Evolutionary conservation across 2,797 vertebrate genomes (phyloP).

Genomic region (Pseudochirops cupreus): DNA sequence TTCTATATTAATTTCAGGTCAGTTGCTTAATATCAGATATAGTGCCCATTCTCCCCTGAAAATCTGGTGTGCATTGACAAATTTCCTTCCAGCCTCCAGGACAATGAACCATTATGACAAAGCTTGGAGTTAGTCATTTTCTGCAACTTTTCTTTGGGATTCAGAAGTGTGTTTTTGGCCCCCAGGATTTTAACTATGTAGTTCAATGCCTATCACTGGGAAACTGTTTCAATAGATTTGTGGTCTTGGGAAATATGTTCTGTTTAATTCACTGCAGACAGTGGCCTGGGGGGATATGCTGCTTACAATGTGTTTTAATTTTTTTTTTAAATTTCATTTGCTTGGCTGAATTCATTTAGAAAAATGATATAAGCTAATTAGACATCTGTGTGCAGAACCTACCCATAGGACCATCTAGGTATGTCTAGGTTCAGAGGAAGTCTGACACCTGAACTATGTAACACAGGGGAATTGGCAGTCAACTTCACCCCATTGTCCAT

Average conservation of each 20-base stretch:
- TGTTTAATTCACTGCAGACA: slow-evolving; percentile 63
- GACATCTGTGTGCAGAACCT: slow-evolving; percentile 35
- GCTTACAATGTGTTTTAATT: slow-evolving; percentile 72
- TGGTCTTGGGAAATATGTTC: slow-evolving; percentile 69
- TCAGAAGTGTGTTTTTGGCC: neutral
- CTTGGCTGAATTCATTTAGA: slow-evolving; percentile 75
- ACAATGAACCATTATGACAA: rapidly evolving
- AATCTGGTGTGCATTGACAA: rapidly evolving
- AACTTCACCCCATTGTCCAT: neutral
- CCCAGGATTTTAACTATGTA: slow-evolving; percentile 9
- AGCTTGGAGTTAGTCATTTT: neutral
- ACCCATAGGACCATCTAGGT: neutral
- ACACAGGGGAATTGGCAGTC: neutral
- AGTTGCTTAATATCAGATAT: slow-evolving; percentile 23
- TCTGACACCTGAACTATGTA: neutral
- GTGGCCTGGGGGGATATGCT: slow-evolving; percentile 68
- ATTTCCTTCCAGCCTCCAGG: neutral
- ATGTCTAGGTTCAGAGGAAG: neutral
- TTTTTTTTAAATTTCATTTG: slow-evolving; percentile 54
- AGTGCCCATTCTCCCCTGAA: neutral
- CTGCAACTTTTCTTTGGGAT: slow-evolving; percentile 16
- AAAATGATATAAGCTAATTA: slow-evolving; percentile 69
- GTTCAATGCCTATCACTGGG: slow-evolving; percentile 54
- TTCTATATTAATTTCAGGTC: slow-evolving; percentile 39
- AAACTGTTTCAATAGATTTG: slow-evolving; percentile 74